Evolutionary conservation across 1,140 invertebrate species (phyloP).

Genomic region (Platorchestia sp.): DNA sequence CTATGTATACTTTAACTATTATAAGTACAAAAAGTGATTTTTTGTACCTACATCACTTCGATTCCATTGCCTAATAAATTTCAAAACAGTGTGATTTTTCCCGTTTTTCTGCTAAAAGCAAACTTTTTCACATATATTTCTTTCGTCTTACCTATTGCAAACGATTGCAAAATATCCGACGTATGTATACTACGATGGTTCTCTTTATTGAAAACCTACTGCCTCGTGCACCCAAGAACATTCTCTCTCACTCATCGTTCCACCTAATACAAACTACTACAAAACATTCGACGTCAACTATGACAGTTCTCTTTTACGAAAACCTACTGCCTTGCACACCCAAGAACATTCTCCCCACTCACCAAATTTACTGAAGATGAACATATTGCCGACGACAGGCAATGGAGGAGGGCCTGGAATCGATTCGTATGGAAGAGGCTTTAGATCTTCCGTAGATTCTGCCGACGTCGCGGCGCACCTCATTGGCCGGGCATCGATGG

Average conservation of each 20-base stretch:
- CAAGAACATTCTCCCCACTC: neutral
- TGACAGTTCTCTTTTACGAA: neutral
- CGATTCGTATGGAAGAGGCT: neutral
- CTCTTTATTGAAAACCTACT: neutral
- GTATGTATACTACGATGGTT: no score
- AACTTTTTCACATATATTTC: no score
- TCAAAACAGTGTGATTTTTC: no score
- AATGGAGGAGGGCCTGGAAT: neutral
- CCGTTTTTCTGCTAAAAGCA: no score
- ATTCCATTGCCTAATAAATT: no score
- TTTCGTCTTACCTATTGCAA: no score
- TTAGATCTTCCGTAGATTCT: neutral
- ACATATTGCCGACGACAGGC: neutral
- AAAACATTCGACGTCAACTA: no score
- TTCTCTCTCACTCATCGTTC: neutral
- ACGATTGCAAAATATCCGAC: no score
- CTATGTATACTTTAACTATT: no score
- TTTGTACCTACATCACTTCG: no score
- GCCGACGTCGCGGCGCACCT: neutral
- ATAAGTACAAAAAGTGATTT: no score
- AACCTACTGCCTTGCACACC: neutral
- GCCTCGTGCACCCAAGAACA: neutral
- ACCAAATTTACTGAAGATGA: constrained; percentile 45
- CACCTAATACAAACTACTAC: no score
- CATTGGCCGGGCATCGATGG: neutral